Base-by-base conservation (phyloP, 2,888 invertebrate genomes). In the Chelonus formosanus region DNA sequence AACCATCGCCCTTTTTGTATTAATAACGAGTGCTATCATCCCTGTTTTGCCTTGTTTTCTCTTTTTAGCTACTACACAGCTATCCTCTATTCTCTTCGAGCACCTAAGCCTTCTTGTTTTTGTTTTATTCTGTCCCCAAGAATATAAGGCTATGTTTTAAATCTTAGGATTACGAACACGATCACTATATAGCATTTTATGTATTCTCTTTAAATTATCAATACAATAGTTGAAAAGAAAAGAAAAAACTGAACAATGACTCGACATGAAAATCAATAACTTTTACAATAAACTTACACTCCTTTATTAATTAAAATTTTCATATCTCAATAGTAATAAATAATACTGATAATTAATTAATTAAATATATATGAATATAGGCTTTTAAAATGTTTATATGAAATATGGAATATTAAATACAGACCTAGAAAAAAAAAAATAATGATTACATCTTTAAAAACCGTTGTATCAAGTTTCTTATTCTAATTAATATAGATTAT, bases 401-500 rank as follows among this genome's bases (percentile, higher is more conserved):
- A 20, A 20, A 20, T 20, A 20, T 20, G 20, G 20, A 20, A 20
- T 1, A 20, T 20, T 20, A 20, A 20, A 20, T 20, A 20, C 20
- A 20, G 20, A 20, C 20, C n/a, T 54, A 54, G n/a, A n/a, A 10
- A 10, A 10, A 54, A 20, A 6, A 80, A 80, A 81, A 83, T 82
- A 81, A 83, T 81, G 81, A 82, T 83, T 83, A 80, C 82, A 82
- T 81, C 80, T 35, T 35, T 40, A 76, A 78, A 76, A 74, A 10
- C 47, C 35, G n/a, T 31, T 52, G 32, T 52, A 40, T 40, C 40
- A 40, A 40, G 40, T 40, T 6, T 40, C 4, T 5, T 40, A 6
- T 40, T 79, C 80, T 82, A 83, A 84, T 84, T 82, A 83, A 83
- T 83, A 83, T 82, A 83, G 83, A 84, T 84, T 82, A 83, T 80